Evolutionary conservation across 1,140 invertebrate species (phyloP), one percentile per base, ranked within the genome.

Genomic region (Andricus grossulariae): DNA sequence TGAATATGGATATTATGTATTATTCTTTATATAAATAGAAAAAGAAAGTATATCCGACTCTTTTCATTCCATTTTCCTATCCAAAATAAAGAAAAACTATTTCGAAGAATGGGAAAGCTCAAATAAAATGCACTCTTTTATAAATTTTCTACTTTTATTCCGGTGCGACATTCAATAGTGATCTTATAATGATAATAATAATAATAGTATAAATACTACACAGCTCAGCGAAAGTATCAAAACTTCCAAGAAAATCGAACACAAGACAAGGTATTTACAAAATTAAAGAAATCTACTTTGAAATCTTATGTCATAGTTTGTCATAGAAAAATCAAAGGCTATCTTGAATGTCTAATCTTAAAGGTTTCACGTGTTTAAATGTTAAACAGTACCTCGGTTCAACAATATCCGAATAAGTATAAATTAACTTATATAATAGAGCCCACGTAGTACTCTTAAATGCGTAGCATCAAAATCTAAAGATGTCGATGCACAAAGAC

Each of bases 371-470:
- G 39, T 45, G 39, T 45, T 45, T 45, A 45, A 45, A 45, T 45
- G 39, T 45, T 45, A 45, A 45, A 45, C 39, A 45, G 39, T 16
- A 66, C 60, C 39, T 66, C 25, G 8, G n/a, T 66, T 66, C 13
- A 60, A 32, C 52, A 54, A 54, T 54, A 32, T 32, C 25, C 32
- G 32, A 13, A 3, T 32, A 60, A 32, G 25, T 66, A 66, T 66
- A 66, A 66, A 66, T 32, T 66, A 66, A 66, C 60, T 66, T 66
- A 66, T 21, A n/a, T 66, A 66, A 54, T 18, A n/a, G n/a, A 18
- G 18, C 52, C 19, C n/a, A 66, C n/a, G 25, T 13, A 66, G 32
- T 5, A 66, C n/a, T 66, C 18, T 66, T 32, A 66, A 66, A 66
- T 66, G 60, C 60, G 32, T 12, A 8, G 60, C 60, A 66, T 66